Base-by-base conservation (phyloP, 2,888 invertebrate genomes). In the Halictus quadricinctus region DNA sequence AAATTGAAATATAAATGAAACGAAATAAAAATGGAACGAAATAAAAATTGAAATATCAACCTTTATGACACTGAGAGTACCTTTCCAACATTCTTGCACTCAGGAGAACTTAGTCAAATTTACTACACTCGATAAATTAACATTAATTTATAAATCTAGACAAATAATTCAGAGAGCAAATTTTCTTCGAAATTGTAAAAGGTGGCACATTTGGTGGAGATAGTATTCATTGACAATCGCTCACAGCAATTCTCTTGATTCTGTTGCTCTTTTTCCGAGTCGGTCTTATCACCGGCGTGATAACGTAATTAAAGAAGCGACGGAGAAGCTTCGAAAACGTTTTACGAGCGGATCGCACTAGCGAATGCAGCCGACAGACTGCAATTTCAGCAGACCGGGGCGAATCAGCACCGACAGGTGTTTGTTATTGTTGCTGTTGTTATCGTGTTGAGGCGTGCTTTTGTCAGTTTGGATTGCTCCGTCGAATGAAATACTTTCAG, bases 301-400 rank as follows among this genome's bases (percentile, higher is more conserved):
- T 79, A 79, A 79, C 25, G 50, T 48, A 46, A 79, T 79, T 79
- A 74, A 66, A 50, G 21, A 21, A 48, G 15, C 36, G 72, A 76
- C 64, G 64, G 12, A 48, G 60, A 3, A 60, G 60, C n/a, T 54
- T 21, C 50, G 50, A 18, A 2, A 54, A 54, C 21, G 50, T 21
- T 54, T 21, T 8, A 54, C 54, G 54, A 10, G 21, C 54, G 54
- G 21, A 54, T 21, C 21, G 54, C 21, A 8, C 21, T 21, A 21
- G n/a, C 58, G 58, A 12, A n/a, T 58, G 58, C 58, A 58, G n/a
- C 58, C 58, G 58, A 4, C 25, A 25, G 25, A 13, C 25, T 25
- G 60, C 25, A 60, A 25, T 60, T 60, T 60, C 25, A 60, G 6
- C 13, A 25, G 1, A n/a, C 25, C 60, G 25, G 4, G 25, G 13